Evolutionary conservation across 2,888 invertebrate genomes (phyloP).

Genomic region (Cotesia congregata): DNA sequence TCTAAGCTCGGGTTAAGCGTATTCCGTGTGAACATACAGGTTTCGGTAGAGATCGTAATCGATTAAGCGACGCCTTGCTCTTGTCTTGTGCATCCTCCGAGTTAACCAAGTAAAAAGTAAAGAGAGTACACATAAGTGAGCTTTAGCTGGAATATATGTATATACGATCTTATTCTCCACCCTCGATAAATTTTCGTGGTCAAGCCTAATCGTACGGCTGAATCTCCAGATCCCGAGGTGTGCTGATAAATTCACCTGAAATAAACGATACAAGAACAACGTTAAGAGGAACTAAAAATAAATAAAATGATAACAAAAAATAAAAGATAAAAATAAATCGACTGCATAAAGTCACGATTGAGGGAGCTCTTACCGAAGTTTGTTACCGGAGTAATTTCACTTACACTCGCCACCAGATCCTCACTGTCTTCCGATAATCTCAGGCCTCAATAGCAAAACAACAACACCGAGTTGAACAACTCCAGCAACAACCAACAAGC

Average conservation of each 20-base stretch:
- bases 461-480: not conserved
- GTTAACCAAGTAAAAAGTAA: no score
- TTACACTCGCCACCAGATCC: conserved; percentile 42
- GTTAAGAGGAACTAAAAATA: not conserved
- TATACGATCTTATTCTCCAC: conserved; percentile 11
- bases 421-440: conserved; percentile 35
- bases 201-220: conserved; percentile 16
- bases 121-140: no score
- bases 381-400: conserved; percentile 43
- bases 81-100: no score
- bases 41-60: conserved; percentile 31
- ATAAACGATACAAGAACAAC: not conserved
- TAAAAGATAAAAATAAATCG: conserved; percentile 25
- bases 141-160: not conserved
- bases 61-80: conserved; percentile 10
- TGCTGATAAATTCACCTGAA: conserved; percentile 10
- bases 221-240: conserved; percentile 10
- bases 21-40: not conserved
- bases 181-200: conserved; percentile 17
- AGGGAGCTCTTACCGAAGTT: conserved; percentile 43
- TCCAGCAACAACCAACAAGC: not conserved
- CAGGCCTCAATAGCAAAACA: not conserved
- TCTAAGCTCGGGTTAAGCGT: not conserved
- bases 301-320: conserved; percentile 19
- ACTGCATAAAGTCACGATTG: conserved; percentile 42